A percentile compares a stretch with the other conserved stretches of the same genome.
Evolutionary conservation across 2,113 vertebrate species (phyloP).

Genomic region (Columba livia): DNA sequence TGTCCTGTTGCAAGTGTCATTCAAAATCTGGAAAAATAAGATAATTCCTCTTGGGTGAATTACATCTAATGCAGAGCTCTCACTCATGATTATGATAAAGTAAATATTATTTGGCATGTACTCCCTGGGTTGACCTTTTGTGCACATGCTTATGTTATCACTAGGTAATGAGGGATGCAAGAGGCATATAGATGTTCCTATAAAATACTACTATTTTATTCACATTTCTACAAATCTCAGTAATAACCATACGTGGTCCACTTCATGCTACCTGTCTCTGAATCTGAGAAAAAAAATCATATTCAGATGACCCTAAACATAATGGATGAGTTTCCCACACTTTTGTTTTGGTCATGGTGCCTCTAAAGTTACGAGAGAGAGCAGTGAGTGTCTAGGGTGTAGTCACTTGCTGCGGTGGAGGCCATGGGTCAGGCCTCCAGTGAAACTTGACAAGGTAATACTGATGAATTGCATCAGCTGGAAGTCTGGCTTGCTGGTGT

Average conservation of each 20-base stretch:
- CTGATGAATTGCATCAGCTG: constrained; percentile 48
- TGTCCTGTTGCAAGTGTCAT: neutral
- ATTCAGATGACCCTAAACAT: neutral
- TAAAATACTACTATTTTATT: neutral
- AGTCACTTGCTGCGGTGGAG: neutral
- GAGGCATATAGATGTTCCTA: neutral
- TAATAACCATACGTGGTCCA: neutral
- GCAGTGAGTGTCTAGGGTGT: accelerated
- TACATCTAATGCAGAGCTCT: neutral
- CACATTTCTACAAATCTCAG: neutral
- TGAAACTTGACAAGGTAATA: neutral
- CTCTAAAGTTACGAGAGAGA: neutral
- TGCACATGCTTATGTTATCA: neutral
- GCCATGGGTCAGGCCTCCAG: neutral
- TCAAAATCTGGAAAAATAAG: neutral
- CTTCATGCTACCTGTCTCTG: neutral
- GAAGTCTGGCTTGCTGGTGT: constrained; percentile 21
- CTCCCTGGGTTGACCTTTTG: neutral
- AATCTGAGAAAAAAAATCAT: neutral
- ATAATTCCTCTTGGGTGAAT: neutral
- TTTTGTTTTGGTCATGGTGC: neutral
- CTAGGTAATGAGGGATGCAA: neutral
- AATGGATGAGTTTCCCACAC: neutral
- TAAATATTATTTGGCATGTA: neutral
- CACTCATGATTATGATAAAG: neutral